phyloP scores from a whole-genome alignment of 53 echinoderm and acorn worm genomes.

The Echinometra lucunter region DNA sequence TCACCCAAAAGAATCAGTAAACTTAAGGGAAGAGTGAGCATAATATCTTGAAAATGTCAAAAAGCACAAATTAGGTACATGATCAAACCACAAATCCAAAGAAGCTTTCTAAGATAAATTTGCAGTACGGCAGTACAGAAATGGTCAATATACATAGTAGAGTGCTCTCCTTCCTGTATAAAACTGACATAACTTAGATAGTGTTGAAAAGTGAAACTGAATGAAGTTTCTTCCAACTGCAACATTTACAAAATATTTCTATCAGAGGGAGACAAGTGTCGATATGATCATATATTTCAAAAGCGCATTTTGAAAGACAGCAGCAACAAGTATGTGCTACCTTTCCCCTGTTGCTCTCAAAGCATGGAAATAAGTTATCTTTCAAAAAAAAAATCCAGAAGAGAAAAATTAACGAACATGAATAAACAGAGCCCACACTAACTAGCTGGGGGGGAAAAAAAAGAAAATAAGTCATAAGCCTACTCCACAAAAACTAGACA shows the following conservation, averaged over 20 bases:
- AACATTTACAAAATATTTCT: too few relatives aligned
- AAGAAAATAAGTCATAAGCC: background rate
- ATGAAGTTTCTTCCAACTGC: too few relatives aligned
- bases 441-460: background rate
- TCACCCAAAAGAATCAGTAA: conserved; percentile 5
- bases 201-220: too few relatives aligned
- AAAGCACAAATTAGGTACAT: background rate
- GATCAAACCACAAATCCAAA: background rate
- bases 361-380: background rate
- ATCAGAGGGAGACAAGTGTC: too few relatives aligned
- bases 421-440: background rate
- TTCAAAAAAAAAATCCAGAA: background rate
- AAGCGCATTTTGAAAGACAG: too few relatives aligned
- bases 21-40: background rate
- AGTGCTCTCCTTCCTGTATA: too few relatives aligned
- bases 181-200: too few relatives aligned
- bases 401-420: background rate
- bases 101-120: background rate
- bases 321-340: background rate
- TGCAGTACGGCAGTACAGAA: background rate
- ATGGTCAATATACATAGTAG: too few relatives aligned
- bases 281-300: too few relatives aligned
- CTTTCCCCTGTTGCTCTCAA: background rate
- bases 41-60: background rate
- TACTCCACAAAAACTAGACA: background rate